Evolutionary conservation across 2,797 vertebrate species (phyloP), one percentile per base, ranked within the genome.

Genomic region (Graptemys geographica): DNA sequence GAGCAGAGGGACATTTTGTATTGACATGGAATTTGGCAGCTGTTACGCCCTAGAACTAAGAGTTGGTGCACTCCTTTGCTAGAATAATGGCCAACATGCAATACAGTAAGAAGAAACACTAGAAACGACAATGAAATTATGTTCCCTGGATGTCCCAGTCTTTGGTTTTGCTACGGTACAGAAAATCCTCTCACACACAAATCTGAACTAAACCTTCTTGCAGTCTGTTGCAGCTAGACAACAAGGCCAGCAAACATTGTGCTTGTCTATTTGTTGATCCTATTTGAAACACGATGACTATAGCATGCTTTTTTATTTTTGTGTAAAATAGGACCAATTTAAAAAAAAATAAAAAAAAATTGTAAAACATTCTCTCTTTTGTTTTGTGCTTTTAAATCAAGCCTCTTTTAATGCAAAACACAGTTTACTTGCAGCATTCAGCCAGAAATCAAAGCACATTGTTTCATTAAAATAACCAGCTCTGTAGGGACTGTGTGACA

Each of bases 391-490:
- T 89, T 82, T 41, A 89, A 93, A 84, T 33, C 28, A 80, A 92
- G 11, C 57, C 57, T 90, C 81, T 81, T 33, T 33, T 76, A 95
- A 78, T 12, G 9, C 55, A 78, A 3, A 81, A 51, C 41, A 83
- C 41, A 85, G 84, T 91, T 87, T 87, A 76, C 28, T 55, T 65
- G 44, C 47, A 51, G 15, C 37, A 52, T 11, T 56, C 84, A 33
- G n/a, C 59, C 41, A 94, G 83, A 79, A 87, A 87, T 65, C 72
- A 69, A 94, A 96, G 91, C 93, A 94, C 47, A 55, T 92, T 86
- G 78, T 76, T 96, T 96, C 57, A 82, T 12, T 44, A 84, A 86
- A 25, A 56, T 76, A 47, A 1, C 25, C 37, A 19, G 28, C 28
- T 87, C 76, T 87, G 90, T 44, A 62, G 89, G 85, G 78, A 84